Percentiles rank a stretch among this genome's conserved stretches.
Conservation (phyloP, 2,888 invertebrate species). For the Beris morrisii region DNA sequence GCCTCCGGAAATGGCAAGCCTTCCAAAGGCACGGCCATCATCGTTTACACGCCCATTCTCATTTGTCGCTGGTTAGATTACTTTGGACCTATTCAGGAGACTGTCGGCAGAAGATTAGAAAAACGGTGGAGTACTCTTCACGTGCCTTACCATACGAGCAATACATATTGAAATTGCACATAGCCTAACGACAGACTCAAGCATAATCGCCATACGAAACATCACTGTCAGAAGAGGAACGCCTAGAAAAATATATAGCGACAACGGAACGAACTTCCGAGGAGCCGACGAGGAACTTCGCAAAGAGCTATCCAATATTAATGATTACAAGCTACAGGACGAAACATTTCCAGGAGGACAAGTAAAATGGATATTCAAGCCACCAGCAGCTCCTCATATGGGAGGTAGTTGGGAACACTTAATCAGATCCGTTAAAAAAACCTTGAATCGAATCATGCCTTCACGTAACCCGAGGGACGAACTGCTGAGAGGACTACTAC, state of each 20-base stretch:
- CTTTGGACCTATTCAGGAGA: too few species aligned
- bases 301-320: too few species aligned
- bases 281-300: constrained; percentile 35
- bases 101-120: too few species aligned
- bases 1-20: not conserved
- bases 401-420: too few species aligned
- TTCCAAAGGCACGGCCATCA: not conserved
- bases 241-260: constrained; percentile 34
- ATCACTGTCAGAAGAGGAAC: constrained; percentile 38
- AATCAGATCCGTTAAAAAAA: constrained; percentile 25
- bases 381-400: not conserved
- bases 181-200: not conserved
- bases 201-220: constrained; percentile 38
- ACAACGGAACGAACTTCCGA: constrained; percentile 35
- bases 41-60: not conserved
- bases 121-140: not conserved
- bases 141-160: not conserved
- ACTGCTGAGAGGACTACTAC: constrained; percentile 24
- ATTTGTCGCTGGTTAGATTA: too few species aligned
- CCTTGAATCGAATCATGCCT: too few species aligned
- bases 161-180: not conserved
- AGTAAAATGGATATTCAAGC: constrained; percentile 23
- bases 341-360: constrained; percentile 8
- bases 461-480: constrained; percentile 38
- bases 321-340: too few species aligned